Evolutionary conservation across 1,140 invertebrate genomes (phyloP).

Genomic region (Drosophila eugracilis): DNA sequence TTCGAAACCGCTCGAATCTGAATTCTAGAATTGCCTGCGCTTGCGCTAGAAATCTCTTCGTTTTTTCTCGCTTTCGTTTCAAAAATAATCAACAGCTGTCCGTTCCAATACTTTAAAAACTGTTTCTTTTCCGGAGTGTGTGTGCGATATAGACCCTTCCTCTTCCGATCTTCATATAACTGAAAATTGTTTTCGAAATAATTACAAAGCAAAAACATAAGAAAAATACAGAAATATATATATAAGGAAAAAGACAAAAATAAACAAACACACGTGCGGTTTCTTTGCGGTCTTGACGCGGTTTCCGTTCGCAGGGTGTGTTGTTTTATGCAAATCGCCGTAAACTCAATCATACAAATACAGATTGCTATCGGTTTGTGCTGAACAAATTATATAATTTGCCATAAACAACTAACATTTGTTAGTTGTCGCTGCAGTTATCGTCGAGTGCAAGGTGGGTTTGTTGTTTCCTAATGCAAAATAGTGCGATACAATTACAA

Average conservation of each 20-base stretch:
- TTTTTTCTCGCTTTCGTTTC: constrained; percentile 20
- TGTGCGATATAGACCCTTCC: neutral
- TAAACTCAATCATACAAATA: constrained; percentile 31
- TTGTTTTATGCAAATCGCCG: constrained; percentile 50
- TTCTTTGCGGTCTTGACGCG: constrained; percentile 12
- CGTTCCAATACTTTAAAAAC: constrained; percentile 19
- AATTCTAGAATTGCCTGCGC: constrained; percentile 61
- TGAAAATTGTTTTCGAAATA: constrained; percentile 4
- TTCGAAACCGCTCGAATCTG: constrained; percentile 41
- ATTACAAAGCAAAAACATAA: neutral
- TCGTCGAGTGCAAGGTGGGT: constrained; percentile 67
- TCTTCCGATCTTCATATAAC: constrained; percentile 5
- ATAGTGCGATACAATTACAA: constrained; percentile 15
- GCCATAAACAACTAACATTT: constrained; percentile 49
- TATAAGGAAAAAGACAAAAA: neutral
- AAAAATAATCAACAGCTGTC: constrained; percentile 64
- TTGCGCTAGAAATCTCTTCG: constrained; percentile 44
- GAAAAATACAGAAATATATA: neutral
- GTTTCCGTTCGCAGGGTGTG: constrained; percentile 30
- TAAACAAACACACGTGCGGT: constrained; percentile 32
- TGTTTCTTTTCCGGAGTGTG: constrained; percentile 25
- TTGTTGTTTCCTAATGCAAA: constrained; percentile 24
- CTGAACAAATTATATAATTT: constrained; percentile 69
- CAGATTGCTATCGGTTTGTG: constrained; percentile 43
- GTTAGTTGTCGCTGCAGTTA: constrained; percentile 40